Base-by-base conservation (phyloP, 2,797 vertebrate genomes). In the Hyperoplus lanceolatus region DNA sequence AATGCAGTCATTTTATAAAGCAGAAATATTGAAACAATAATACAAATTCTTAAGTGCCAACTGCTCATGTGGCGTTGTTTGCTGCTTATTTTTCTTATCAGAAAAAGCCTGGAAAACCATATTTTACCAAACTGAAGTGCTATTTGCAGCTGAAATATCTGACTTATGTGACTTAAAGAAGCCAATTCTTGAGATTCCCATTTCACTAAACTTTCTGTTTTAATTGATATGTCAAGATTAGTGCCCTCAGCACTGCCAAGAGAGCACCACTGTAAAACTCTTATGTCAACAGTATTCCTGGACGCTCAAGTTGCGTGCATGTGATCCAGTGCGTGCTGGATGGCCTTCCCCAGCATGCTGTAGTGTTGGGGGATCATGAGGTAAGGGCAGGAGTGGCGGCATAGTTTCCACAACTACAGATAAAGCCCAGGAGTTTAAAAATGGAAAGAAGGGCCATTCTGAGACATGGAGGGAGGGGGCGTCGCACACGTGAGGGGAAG, bases 261-360 rank as follows among this genome's bases (percentile, higher is more conserved):
- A 63, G 54, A 70, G 71, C 42, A 45, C 68, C 43, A 82, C 61
- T 71, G 74, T 64, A 72, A 85, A 88, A 79, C 78, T 75, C 80
- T 45, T 46, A 73, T 67, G 78, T 89, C 82, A 84, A 81, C 85
- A 79, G 46, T 71, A 84, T 84, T 79, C 54, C 54, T 18, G 11
- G 41, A 74, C 66, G 90, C 87, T 92, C 89, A 68, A 21, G 83
- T 85, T 93, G 72, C 87, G 65, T 49, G 57, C 70, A 75, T 82
- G 82, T 84, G 79, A 89, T 84, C 55, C 68, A 18, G 18, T 29
- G 72, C 49, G 39, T 68, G 50, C 63, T 48, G 75, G 18, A 53
- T 46, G 29, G 73, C 72, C 65, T 72, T 77, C 14, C 43, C 16
- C 41, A 14, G 29, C 53, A 58, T 64, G 66, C 49, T 60, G 75